These are phyloP conservation scores for Fregetta grallaria DNA, from an alignment of 2,113 vertebrate genomes.

Conservation along the genomic window DNA sequence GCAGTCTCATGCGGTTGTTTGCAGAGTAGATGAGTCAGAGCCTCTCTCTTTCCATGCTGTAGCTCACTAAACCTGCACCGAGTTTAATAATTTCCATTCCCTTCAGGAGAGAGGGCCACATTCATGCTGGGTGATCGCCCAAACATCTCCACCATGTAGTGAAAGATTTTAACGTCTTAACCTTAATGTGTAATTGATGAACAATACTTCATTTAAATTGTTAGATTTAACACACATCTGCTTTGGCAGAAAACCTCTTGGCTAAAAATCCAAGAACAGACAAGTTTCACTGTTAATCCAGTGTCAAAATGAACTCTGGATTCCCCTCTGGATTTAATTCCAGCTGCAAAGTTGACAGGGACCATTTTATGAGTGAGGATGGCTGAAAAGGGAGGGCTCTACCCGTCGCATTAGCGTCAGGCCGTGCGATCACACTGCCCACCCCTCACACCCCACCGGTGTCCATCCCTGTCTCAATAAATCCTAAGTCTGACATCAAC, in stretches of 20 bases:
- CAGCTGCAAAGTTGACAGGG: neutral
- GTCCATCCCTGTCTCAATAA: neutral
- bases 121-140: neutral
- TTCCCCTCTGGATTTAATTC: neutral
- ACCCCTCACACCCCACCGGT: neutral
- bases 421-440: accelerated
- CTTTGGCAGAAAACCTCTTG: neutral
- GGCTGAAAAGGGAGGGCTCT: neutral
- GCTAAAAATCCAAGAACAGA: neutral
- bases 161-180: neutral
- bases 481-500: neutral
- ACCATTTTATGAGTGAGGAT: neutral
- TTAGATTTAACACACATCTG: neutral
- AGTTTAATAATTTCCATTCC: slow-evolving; percentile 40
- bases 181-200: neutral
- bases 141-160: neutral
- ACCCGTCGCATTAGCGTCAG: neutral
- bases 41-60: slow-evolving; percentile 7
- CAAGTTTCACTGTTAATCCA: neutral
- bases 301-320: neutral
- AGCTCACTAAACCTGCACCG: neutral
- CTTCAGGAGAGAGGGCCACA: neutral
- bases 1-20: slow-evolving; percentile 56
- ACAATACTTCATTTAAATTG: neutral
- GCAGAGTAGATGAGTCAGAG: slow-evolving; percentile 43